Conservation (phyloP, 2,797 vertebrate species). For the Octomys mimax region DNA sequence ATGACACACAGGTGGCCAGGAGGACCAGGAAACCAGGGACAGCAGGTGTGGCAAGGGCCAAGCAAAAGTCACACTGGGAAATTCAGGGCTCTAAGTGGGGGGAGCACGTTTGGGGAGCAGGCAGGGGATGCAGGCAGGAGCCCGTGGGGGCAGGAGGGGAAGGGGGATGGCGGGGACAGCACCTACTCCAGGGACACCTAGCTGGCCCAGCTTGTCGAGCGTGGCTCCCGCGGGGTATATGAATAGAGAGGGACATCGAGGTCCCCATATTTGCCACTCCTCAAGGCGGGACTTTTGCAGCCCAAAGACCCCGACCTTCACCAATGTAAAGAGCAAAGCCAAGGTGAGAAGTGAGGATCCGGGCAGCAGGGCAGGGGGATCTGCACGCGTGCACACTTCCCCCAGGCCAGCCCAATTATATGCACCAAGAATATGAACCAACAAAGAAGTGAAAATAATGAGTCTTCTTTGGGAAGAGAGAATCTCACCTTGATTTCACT, state of each 20-base stretch:
- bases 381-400: rapidly evolving
- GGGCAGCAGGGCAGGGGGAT: neutral
- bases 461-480: neutral
- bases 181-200: neutral
- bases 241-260: neutral
- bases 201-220: neutral
- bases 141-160: neutral
- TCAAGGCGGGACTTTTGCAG: neutral
- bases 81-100: neutral
- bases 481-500: too few species aligned
- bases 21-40: neutral
- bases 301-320: neutral
- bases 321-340: neutral
- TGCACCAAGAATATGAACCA: rapidly evolving
- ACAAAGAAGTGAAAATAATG: neutral
- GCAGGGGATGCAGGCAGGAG: neutral
- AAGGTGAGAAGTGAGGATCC: neutral
- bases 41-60: neutral
- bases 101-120: neutral
- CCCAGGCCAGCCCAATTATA: neutral
- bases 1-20: neutral
- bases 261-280: neutral
- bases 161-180: neutral
- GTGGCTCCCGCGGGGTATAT: too few species aligned
- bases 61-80: neutral